These are phyloP conservation scores for Anthoptus insignis DNA, from an alignment of 2,888 invertebrate genomes.

Conservation along the genomic window DNA sequence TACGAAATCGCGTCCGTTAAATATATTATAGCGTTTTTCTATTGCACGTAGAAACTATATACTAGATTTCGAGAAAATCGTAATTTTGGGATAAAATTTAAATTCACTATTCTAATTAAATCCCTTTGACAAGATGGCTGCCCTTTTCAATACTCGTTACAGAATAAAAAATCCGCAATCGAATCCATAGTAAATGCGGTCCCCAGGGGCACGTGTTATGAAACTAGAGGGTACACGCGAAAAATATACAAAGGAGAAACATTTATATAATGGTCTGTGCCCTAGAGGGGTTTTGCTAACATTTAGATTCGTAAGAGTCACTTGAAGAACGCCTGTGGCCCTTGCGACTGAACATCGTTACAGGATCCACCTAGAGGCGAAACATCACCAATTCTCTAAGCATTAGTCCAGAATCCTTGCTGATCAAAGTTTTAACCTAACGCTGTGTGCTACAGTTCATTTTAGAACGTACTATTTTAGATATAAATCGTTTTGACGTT, in stretches of 20 bases:
- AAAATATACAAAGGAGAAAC: constrained; percentile 52
- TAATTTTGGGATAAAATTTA: no score
- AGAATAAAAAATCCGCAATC: constrained; percentile 8
- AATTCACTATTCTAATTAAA: background rate
- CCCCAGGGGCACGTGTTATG: constrained; percentile 43
- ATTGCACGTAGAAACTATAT: no score
- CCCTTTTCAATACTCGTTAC: background rate
- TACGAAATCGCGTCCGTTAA: no score
- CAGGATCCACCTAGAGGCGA: constrained; percentile 49
- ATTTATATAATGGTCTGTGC: constrained; percentile 55
- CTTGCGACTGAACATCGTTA: constrained; percentile 47
- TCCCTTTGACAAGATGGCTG: no score
- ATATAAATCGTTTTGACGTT: background rate
- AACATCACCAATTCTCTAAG: constrained; percentile 20
- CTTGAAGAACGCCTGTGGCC: constrained; percentile 55
- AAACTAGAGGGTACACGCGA: constrained; percentile 43
- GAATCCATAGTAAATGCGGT: constrained; percentile 35
- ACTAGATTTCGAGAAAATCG: no score
- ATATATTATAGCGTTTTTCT: no score
- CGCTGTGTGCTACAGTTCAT: background rate
- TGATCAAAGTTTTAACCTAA: background rate
- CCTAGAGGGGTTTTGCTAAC: constrained; percentile 55
- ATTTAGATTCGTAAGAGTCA: constrained; percentile 57
- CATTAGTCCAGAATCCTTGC: background rate
- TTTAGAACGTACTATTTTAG: background rate